These are phyloP conservation scores for Monomorium pharaonis DNA, from an alignment of 1,140 invertebrate species.

Conservation along the genomic window DNA sequence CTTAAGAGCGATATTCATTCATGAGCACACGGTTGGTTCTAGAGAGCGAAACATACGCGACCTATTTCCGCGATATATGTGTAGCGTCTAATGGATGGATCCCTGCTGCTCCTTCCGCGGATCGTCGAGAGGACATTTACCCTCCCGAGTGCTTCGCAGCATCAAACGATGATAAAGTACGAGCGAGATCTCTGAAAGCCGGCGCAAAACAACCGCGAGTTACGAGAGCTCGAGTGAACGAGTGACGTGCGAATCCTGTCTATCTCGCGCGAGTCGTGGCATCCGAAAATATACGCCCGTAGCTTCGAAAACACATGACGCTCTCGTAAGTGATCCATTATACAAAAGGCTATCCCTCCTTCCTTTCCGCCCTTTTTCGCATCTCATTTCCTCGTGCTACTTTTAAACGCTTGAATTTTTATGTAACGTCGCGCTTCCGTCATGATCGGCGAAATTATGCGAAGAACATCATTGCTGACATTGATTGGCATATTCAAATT, in stretches of 20 bases:
- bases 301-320: neutral
- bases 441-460: neutral
- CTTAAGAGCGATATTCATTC: slow-evolving; percentile 51
- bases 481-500: neutral
- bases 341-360: neutral
- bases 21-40: neutral
- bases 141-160: neutral
- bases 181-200: neutral
- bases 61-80: slow-evolving; percentile 51
- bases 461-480: neutral
- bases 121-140: slow-evolving; percentile 30
- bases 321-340: neutral
- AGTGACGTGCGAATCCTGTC: neutral
- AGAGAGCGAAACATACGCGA: slow-evolving; percentile 55
- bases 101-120: neutral
- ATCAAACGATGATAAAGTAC: slow-evolving; percentile 25
- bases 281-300: slow-evolving; percentile 22
- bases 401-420: neutral
- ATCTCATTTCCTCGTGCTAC: neutral
- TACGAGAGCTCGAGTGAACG: neutral
- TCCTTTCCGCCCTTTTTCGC: neutral
- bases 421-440: neutral
- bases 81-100: neutral
- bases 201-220: slow-evolving; percentile 5
- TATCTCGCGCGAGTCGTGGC: neutral